A percentile compares a stretch with the other conserved stretches of the same genome.
phyloP scores from a whole-genome alignment of 1,140 invertebrate species.

The Chironomus striatipennis region DNA sequence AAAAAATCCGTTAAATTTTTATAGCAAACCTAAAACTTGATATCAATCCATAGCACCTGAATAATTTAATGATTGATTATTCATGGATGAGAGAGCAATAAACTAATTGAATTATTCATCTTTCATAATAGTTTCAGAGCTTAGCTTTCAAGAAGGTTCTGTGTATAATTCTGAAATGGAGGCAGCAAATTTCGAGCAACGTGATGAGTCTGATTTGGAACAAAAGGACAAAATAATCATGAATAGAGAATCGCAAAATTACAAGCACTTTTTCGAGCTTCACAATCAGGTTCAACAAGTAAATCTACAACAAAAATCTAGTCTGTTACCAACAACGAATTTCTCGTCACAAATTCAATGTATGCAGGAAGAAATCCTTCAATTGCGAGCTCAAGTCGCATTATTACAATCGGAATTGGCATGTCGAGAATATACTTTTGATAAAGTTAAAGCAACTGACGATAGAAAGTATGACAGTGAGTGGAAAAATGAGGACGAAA shows the following conservation, averaged over 20 bases:
- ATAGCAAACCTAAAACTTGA: no score
- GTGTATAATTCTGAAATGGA: slow-evolving; percentile 39
- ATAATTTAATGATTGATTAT: no score
- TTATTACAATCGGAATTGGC: slow-evolving; percentile 46
- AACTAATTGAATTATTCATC: neutral
- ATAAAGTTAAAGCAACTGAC: slow-evolving; percentile 24
- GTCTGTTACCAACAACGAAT: slow-evolving; percentile 10
- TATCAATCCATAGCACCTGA: no score
- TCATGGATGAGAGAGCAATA: no score
- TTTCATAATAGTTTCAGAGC: slow-evolving; percentile 28
- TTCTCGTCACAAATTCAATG: slow-evolving; percentile 29
- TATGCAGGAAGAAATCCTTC: slow-evolving; percentile 47
- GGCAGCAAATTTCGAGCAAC: slow-evolving; percentile 41
- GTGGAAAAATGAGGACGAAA: neutral
- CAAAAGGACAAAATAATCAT: slow-evolving; percentile 27
- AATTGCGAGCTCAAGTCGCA: slow-evolving; percentile 45
- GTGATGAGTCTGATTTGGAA: slow-evolving; percentile 40
- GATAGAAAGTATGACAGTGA: slow-evolving; percentile 23
- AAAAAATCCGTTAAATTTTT: no score
- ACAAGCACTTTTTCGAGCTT: slow-evolving; percentile 27
- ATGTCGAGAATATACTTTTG: slow-evolving; percentile 26
- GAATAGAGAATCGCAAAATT: slow-evolving; percentile 23
- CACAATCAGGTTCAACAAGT: slow-evolving; percentile 31
- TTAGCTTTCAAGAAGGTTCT: slow-evolving; percentile 38
- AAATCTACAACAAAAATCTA: slow-evolving; percentile 35